These are phyloP conservation scores for Drosophila flavopinicola DNA, from an alignment of 2,888 invertebrate genomes.

Conservation along the genomic window DNA sequence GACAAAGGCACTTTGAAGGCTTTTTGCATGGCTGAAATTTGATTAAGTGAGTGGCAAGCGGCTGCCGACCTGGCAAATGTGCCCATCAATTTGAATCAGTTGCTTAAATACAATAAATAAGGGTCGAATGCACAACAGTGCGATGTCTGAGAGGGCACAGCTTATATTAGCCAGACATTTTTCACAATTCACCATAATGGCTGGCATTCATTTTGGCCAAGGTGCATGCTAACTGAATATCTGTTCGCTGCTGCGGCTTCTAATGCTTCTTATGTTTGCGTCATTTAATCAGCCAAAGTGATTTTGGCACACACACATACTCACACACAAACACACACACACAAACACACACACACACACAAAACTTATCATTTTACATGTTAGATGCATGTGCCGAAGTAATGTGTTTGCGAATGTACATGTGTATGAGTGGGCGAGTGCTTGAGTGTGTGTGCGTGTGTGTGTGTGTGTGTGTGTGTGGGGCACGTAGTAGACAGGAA, in stretches of 20 bases:
- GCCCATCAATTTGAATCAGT: slow-evolving; percentile 74
- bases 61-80: slow-evolving; percentile 37
- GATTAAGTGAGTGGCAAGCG: slow-evolving; percentile 74
- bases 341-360: slow-evolving; percentile 20
- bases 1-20: slow-evolving; percentile 42
- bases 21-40: slow-evolving; percentile 66
- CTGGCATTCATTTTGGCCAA: slow-evolving; percentile 60
- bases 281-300: slow-evolving; percentile 80
- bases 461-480: slow-evolving; percentile 2
- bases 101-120: slow-evolving; percentile 70
- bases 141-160: slow-evolving; percentile 9
- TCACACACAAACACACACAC: slow-evolving; percentile 7
- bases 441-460: slow-evolving; percentile 8
- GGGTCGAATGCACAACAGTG: slow-evolving; percentile 36
- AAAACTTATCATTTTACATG: slow-evolving; percentile 67
- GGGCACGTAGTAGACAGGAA: slow-evolving; percentile 64
- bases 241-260: slow-evolving; percentile 7
- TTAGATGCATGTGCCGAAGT: slow-evolving; percentile 19
- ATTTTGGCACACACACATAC: slow-evolving; percentile 56
- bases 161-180: slow-evolving; percentile 73
- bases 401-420: slow-evolving; percentile 14
- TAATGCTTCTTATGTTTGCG: slow-evolving; percentile 43
- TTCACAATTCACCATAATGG: slow-evolving; percentile 78
- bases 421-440: slow-evolving; percentile 17
- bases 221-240: slow-evolving; percentile 53